These are phyloP conservation scores for human DNA, from an alignment of 2,113 vertebrate genomes.

Conservation along the genomic window GRCh38 chr6:44104501-44105000, in stretches of 20 bases:
- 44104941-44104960: conserved; percentile 8
- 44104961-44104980: neutral
- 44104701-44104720: neutral
- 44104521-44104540: neutral
- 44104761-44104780: neutral
- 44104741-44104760: neutral
- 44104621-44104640: neutral
- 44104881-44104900: neutral
- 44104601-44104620: neutral
- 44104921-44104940: neutral
- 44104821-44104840: neutral
- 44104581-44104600: neutral
- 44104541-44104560: neutral
- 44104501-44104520: rapidly evolving
- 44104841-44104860: neutral
- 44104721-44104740: neutral
- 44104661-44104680: neutral
- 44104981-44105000: neutral
- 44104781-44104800: neutral
- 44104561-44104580: neutral
- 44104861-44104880: neutral
- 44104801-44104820: neutral
- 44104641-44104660: neutral
- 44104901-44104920: neutral
- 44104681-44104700: neutral